Evolutionary conservation across 2,888 invertebrate genomes (phyloP).

Genomic region (Hypomecis punctinalis): DNA sequence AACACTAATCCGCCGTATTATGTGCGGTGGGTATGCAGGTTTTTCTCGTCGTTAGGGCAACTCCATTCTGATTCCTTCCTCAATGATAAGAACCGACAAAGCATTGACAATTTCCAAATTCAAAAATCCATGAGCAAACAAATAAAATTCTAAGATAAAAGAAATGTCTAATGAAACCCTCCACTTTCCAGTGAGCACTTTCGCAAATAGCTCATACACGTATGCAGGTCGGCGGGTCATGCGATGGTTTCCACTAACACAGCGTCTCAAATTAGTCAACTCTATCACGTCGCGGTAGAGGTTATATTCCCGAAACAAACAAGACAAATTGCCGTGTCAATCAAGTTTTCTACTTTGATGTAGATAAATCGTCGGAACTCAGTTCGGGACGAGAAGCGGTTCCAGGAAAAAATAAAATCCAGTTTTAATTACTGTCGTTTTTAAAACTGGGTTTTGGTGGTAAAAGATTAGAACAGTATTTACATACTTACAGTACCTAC

Average conservation of each 20-base stretch:
- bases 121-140: too few species aligned
- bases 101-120: too few species aligned
- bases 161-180: conserved; percentile 17
- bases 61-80: too few species aligned
- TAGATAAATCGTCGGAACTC: conserved; percentile 35
- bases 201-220: conserved; percentile 9
- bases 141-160: not conserved
- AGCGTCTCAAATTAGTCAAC: conserved; percentile 9
- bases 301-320: conserved; percentile 15
- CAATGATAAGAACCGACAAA: too few species aligned
- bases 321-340: conserved; percentile 47
- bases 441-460: too few species aligned
- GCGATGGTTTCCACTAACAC: conserved; percentile 21
- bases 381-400: not conserved
- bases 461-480: too few species aligned
- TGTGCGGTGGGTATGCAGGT: too few species aligned
- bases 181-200: conserved; percentile 9
- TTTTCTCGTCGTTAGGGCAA: too few species aligned
- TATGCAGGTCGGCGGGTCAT: conserved; percentile 30
- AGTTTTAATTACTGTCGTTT: too few species aligned
- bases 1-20: too few species aligned
- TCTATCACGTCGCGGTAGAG: conserved; percentile 18
- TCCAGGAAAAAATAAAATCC: too few species aligned
- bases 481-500: too few species aligned
- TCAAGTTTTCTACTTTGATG: conserved; percentile 44